These are phyloP conservation scores for Oscheius sp. DNA, from an alignment of 2,888 invertebrate species.

Conservation along the genomic window DNA sequence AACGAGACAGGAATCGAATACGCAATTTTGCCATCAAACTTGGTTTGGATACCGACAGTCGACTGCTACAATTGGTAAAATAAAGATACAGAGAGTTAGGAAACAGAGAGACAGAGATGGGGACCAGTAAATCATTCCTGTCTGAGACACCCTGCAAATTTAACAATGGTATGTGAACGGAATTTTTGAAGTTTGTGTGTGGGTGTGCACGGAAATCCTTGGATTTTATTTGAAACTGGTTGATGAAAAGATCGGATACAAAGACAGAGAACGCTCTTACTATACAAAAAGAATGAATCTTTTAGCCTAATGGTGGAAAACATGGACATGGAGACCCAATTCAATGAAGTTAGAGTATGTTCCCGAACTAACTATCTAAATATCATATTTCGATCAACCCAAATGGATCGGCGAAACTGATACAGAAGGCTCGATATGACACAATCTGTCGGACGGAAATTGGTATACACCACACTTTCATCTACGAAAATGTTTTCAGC, in stretches of 20 bases:
- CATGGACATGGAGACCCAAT: neutral
- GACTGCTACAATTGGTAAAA: constrained; percentile 1
- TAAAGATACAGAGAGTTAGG: too few species aligned
- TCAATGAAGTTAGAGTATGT: neutral
- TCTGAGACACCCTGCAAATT: too few species aligned
- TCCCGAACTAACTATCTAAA: neutral
- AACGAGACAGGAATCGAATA: neutral
- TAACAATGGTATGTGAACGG: too few species aligned
- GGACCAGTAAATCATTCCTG: too few species aligned
- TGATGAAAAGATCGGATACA: too few species aligned
- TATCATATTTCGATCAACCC: neutral
- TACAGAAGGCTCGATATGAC: neutral
- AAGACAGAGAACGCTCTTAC: too few species aligned
- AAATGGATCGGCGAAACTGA: neutral
- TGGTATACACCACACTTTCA: neutral
- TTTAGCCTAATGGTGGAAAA: neutral
- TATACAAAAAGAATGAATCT: neutral
- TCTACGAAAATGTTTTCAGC: neutral
- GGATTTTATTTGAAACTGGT: neutral
- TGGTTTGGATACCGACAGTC: neutral
- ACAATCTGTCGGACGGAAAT: constrained; percentile 6
- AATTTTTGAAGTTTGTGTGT: neutral
- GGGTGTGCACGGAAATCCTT: neutral
- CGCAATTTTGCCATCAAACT: neutral
- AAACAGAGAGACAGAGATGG: too few species aligned